Evolutionary conservation across 2,888 invertebrate genomes (phyloP), one percentile per base, ranked within the genome.

Genomic region (Euzophera pinguis): DNA sequence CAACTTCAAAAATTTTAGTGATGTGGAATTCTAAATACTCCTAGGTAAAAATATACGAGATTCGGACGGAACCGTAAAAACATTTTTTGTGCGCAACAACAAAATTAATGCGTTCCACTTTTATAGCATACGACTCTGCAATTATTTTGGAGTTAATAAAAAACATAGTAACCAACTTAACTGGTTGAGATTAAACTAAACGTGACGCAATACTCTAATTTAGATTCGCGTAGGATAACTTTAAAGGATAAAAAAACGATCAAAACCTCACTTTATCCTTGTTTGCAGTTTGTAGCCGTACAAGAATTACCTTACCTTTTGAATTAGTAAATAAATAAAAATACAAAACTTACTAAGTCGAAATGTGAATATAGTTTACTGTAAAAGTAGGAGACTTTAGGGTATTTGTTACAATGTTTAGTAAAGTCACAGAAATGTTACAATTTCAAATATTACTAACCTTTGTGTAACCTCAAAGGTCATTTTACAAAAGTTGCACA

Each of bases 31-130:
- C 29, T 7, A 7, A 4, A 29, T 6, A 29, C 7, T 29, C 4
- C 7, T 29, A 29, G 29, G 29, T 7, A 29, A 29, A 6, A 29
- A 29, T 29, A 6, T 29, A 9, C 8, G 8, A 9, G 32, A 7
- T 10, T 7, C 10, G 1, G 1, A 9, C 10, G 7, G 9, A 39
- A 39, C 39, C 16, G 14, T 5, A 43, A 42, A 39, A 38, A 16
- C 27, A 41, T 41, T 13, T 43, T 3, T 34, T 50, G 32, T 41
- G 32, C 50, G 42, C 27, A 43, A 43, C 27, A 42, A 34, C 9
- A 29, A 42, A 34, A 42, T 42, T 35, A 43, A 43, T 43, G 10
- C 27, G 43, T 37, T 51, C 43, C 42, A 42, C 16, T 50, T 50
- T n/a, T 16, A 42, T 34, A 34, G 42, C 42, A 35, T 51, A 43